Evolutionary conservation across 1,140 invertebrate genomes (phyloP).

Genomic region (Araneus ventricosus): DNA sequence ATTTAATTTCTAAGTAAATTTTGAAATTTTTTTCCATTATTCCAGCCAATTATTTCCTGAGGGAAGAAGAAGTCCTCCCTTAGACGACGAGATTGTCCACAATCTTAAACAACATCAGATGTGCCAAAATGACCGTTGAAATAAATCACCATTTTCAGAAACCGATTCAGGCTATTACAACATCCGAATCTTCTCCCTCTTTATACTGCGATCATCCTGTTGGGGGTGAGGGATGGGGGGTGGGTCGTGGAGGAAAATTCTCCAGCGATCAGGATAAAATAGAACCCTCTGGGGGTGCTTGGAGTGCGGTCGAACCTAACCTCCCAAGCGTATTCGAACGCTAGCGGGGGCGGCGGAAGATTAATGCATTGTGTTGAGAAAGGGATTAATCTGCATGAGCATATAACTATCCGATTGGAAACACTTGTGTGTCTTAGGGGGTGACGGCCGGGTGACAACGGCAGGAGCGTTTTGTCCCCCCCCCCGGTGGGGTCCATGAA

Average conservation of each 20-base stretch:
- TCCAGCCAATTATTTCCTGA: too few relatives aligned
- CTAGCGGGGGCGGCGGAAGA: slow-evolving; percentile 51
- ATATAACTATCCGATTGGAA: slow-evolving; percentile 75
- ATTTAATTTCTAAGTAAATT: too few relatives aligned
- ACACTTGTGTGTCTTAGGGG: slow-evolving; percentile 74
- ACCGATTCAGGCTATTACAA: neutral
- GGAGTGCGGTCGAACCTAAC: slow-evolving; percentile 64
- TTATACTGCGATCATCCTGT: slow-evolving; percentile 11
- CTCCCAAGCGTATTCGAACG: slow-evolving; percentile 69
- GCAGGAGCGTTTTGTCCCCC: slow-evolving; percentile 63
- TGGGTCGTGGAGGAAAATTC: slow-evolving; percentile 37
- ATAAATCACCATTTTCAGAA: neutral
- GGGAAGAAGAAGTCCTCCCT: too few relatives aligned
- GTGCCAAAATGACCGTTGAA: neutral
- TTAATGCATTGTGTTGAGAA: slow-evolving; percentile 75
- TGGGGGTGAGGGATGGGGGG: neutral
- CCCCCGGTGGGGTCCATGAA: slow-evolving; percentile 58
- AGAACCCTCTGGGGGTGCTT: slow-evolving; percentile 64
- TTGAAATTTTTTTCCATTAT: too few relatives aligned
- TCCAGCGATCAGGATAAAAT: slow-evolving; percentile 74
- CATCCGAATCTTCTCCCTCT: slow-evolving; percentile 15
- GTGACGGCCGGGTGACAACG: slow-evolving; percentile 63
- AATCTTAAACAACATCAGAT: neutral
- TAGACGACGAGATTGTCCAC: neutral
- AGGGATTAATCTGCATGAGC: slow-evolving; percentile 75